Percentiles rank a stretch among this genome's conserved stretches.
phyloP scores from a whole-genome alignment of 2,113 vertebrate genomes.

The Pseudonaja textilis region DNA sequence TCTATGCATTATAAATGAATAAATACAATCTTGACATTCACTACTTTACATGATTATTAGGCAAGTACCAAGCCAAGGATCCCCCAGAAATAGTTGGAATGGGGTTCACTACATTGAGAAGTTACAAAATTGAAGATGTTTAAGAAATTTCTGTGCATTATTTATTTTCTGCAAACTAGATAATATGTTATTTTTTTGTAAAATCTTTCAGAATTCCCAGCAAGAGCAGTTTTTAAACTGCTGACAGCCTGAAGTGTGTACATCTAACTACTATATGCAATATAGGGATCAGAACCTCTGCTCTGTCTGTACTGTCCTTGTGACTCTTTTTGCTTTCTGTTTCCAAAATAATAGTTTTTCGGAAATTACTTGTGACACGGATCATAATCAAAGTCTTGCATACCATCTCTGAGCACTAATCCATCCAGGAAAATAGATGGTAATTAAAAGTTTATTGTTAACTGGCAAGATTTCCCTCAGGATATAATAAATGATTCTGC shows the following conservation, averaged over 20 bases:
- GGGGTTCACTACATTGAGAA: background rate
- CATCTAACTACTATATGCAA: background rate
- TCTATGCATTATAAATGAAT: background rate
- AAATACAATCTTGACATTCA: background rate
- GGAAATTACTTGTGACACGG: slow-evolving; percentile 47
- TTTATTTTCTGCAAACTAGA: background rate
- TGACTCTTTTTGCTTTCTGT: slow-evolving; percentile 51
- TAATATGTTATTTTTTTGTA: background rate
- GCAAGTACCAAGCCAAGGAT: background rate
- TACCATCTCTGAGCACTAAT: slow-evolving; percentile 55
- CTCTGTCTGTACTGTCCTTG: background rate
- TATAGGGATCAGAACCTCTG: slow-evolving; percentile 15
- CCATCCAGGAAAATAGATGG: slow-evolving; percentile 55
- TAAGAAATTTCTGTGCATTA: background rate
- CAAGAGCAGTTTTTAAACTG: background rate
- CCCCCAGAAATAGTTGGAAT: background rate
- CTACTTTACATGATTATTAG: background rate
- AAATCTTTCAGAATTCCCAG: background rate
- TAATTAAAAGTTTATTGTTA: slow-evolving; percentile 56
- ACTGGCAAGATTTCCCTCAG: slow-evolving; percentile 61
- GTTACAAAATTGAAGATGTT: background rate
- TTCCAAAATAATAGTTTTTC: slow-evolving; percentile 52
- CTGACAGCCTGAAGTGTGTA: background rate
- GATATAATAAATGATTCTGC: slow-evolving; percentile 46
- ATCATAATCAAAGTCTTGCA: slow-evolving; percentile 45